Conservation (phyloP, 2,113 vertebrate genomes). For the Athene cunicularia region DNA sequence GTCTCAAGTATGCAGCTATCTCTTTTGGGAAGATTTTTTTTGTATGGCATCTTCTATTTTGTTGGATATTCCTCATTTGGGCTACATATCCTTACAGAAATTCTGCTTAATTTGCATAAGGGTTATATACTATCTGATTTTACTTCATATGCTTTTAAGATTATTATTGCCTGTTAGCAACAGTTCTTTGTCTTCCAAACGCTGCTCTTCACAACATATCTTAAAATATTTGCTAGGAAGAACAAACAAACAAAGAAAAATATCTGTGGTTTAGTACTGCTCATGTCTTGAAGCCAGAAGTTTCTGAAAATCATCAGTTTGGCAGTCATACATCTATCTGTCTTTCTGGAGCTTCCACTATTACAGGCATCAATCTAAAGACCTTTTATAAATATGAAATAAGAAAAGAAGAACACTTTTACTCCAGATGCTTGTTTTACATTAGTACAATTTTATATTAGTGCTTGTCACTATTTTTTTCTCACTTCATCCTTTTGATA, state of each 20-base stretch:
- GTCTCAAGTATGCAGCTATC: background rate
- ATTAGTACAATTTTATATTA: background rate
- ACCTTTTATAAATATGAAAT: background rate
- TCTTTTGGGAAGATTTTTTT: background rate
- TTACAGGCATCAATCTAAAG: background rate
- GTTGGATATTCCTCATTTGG: slow-evolving; percentile 9
- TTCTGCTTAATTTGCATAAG: background rate
- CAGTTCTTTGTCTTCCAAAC: background rate
- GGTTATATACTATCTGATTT: background rate
- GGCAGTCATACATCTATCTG: background rate
- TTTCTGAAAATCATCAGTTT: background rate
- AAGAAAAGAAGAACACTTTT: background rate
- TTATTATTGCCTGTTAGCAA: background rate
- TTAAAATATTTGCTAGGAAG: background rate
- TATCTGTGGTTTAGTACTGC: background rate
- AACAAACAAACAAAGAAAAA: background rate
- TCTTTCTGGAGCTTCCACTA: background rate
- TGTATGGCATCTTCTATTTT: background rate
- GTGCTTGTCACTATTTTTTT: background rate
- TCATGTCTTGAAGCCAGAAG: slow-evolving; percentile 1
- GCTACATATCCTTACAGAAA: background rate
- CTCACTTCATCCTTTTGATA: slow-evolving; percentile 1
- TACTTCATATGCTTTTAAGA: slow-evolving; percentile 2
- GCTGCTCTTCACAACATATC: slow-evolving; percentile 12
- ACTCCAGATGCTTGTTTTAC: background rate